These are phyloP conservation scores for Eupithecia insigniata DNA, from an alignment of 2,888 invertebrate species.

Conservation along the genomic window DNA sequence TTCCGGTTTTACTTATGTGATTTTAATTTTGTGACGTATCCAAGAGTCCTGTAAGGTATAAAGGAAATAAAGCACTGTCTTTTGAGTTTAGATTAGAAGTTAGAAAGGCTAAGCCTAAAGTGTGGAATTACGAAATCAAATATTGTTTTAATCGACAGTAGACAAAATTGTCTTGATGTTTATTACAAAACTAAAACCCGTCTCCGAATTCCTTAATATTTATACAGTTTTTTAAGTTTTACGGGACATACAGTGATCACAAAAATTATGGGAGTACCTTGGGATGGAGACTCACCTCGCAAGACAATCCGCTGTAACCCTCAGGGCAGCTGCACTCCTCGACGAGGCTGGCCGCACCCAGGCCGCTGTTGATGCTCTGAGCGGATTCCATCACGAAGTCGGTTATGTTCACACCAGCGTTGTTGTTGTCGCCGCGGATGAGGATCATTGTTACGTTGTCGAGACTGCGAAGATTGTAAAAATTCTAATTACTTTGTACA, in stretches of 20 bases:
- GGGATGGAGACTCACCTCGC: conserved; percentile 83
- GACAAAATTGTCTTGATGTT: neutral
- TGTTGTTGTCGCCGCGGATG: conserved; percentile 88
- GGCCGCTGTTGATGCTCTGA: conserved; percentile 87
- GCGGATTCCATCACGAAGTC: conserved; percentile 93
- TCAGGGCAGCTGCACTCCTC: conserved; percentile 96
- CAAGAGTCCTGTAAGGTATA: too few species aligned
- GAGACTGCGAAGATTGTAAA: conserved; percentile 71
- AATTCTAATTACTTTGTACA: too few species aligned
- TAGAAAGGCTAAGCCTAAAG: neutral
- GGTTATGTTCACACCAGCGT: conserved; percentile 88
- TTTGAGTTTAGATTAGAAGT: too few species aligned
- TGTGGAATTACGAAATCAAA: neutral
- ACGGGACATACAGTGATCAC: too few species aligned
- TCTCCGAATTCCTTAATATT: too few species aligned
- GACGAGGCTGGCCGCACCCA: conserved; percentile 91
- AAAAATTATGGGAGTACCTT: too few species aligned
- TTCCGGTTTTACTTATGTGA: too few species aligned
- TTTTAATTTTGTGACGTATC: too few species aligned
- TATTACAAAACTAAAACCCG: neutral
- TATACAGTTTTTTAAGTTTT: too few species aligned
- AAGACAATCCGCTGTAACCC: conserved; percentile 93
- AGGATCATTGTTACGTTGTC: conserved; percentile 93
- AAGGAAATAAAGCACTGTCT: too few species aligned
- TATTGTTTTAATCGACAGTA: neutral